Evolutionary conservation across 53 echinoderm and acorn worm species (phyloP).

Genomic region (Holothuria leucospilota): DNA sequence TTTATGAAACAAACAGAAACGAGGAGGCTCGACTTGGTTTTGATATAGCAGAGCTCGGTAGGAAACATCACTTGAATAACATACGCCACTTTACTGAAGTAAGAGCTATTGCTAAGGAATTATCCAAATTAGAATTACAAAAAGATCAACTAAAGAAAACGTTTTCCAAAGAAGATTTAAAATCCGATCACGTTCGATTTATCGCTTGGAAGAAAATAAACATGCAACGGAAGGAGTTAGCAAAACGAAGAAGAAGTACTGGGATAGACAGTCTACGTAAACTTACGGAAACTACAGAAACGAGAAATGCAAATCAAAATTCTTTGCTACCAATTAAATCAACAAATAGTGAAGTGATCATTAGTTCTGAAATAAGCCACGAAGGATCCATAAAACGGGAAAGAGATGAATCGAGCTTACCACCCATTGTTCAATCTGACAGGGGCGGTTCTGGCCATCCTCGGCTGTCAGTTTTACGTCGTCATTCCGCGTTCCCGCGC

Average conservation of each 20-base stretch:
- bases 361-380: too few species aligned
- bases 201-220: slow-evolving; percentile 21
- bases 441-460: too few species aligned
- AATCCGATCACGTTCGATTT: slow-evolving; percentile 5
- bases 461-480: not conserved
- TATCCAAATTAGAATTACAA: slow-evolving; percentile 15
- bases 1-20: slow-evolving; percentile 17
- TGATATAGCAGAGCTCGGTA: not conserved
- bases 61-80: slow-evolving; percentile 28
- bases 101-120: slow-evolving; percentile 12
- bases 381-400: too few species aligned
- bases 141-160: slow-evolving; percentile 8
- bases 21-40: slow-evolving; percentile 20
- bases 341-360: too few species aligned
- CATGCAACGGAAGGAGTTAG: not conserved
- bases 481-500: slow-evolving; percentile 20
- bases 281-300: too few species aligned
- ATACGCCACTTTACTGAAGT: slow-evolving; percentile 28
- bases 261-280: too few species aligned
- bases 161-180: slow-evolving; percentile 1
- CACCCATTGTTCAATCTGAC: too few species aligned
- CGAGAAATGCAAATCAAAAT: too few species aligned
- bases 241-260: not conserved
- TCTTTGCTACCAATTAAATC: too few species aligned
- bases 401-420: too few species aligned